These are phyloP conservation scores for Gonatopus flavifemur DNA, from an alignment of 1,140 invertebrate genomes.

Conservation along the genomic window DNA sequence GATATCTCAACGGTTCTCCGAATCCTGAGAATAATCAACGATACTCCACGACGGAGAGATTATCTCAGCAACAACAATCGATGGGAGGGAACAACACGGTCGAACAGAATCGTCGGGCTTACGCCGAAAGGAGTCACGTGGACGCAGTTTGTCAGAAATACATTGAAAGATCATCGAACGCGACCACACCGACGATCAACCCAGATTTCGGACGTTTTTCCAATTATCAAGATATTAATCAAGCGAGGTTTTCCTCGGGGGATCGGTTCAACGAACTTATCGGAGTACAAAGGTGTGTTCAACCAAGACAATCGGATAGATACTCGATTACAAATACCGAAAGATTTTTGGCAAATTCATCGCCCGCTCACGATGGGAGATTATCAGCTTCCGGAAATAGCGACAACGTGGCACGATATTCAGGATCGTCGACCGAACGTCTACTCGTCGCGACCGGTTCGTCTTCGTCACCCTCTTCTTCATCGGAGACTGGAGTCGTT, in stretches of 20 bases:
- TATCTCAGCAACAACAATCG: too few species aligned
- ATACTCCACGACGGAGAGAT: constrained; percentile 47
- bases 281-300: constrained; percentile 55
- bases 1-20: constrained; percentile 42
- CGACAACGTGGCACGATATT: constrained; percentile 22
- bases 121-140: constrained; percentile 30
- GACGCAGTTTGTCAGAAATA: constrained; percentile 47
- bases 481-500: constrained; percentile 53
- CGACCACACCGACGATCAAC: constrained; percentile 36
- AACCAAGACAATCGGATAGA: constrained; percentile 56
- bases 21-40: constrained; percentile 46
- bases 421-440: constrained; percentile 46
- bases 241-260: constrained; percentile 42
- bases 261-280: constrained; percentile 60
- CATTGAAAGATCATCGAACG: constrained; percentile 37
- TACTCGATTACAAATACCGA: constrained; percentile 40
- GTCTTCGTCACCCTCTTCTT: constrained; percentile 59
- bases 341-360: constrained; percentile 36
- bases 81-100: not conserved
- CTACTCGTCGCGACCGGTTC: constrained; percentile 40
- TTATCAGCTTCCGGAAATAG: constrained; percentile 13
- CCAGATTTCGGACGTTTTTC: constrained; percentile 41
- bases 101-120: constrained; percentile 21
- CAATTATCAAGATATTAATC: constrained; percentile 33
- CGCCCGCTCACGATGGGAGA: constrained; percentile 35